Percentiles rank a stretch among this genome's conserved stretches.
phyloP scores from a whole-genome alignment of 2,888 invertebrate genomes.

The Caenorhabditis doughertyi region DNA sequence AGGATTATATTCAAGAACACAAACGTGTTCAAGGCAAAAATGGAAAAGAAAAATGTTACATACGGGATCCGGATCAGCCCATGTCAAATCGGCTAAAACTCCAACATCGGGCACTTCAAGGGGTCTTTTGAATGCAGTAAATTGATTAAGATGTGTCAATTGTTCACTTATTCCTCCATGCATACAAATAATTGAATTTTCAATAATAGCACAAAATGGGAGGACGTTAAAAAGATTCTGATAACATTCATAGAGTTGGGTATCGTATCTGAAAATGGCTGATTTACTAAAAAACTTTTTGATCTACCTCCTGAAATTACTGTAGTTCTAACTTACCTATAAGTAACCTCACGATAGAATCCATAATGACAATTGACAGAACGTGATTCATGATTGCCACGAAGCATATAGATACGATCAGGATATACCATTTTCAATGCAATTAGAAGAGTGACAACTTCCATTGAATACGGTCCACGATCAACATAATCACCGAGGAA shows the following conservation, averaged over 20 bases:
- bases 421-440: constrained; percentile 90
- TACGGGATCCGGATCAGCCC: constrained; percentile 78
- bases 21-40: too few relatives aligned
- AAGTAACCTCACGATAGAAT: constrained; percentile 86
- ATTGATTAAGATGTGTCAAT: constrained; percentile 79
- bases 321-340: constrained; percentile 85
- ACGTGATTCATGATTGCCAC: constrained; percentile 98
- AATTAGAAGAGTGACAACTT: constrained; percentile 88
- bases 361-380: constrained; percentile 85
- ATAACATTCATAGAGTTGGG: constrained; percentile 66
- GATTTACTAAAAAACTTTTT: too few relatives aligned
- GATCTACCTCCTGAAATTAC: too few relatives aligned
- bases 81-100: constrained; percentile 84
- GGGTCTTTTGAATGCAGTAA: constrained; percentile 85
- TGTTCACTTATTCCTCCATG: constrained; percentile 87
- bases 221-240: constrained; percentile 90
- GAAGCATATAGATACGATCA: constrained; percentile 91
- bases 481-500: constrained; percentile 98
- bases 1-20: neutral
- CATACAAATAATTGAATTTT: constrained; percentile 89
- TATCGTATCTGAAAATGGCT: constrained; percentile 36
- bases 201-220: constrained; percentile 96
- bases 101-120: constrained; percentile 85
- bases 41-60: neutral
- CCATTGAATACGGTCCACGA: constrained; percentile 90